These are phyloP conservation scores for Peucedramus taeniatus DNA, from an alignment of 2,113 vertebrate species.

Conservation along the genomic window DNA sequence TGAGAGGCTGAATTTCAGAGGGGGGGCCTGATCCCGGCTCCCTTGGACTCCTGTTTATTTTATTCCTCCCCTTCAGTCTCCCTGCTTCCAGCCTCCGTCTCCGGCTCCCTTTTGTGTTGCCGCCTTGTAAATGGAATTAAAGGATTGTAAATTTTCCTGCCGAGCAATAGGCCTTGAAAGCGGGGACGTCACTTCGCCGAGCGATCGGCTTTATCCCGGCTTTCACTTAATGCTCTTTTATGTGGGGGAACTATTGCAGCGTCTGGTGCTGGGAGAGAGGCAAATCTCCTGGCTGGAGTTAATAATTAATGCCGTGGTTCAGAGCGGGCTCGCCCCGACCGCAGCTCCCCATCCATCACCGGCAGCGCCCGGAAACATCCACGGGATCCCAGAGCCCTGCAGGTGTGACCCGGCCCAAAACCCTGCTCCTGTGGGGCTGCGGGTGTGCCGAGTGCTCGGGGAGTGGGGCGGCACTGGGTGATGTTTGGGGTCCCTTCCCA, in stretches of 20 bases:
- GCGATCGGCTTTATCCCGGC: background rate
- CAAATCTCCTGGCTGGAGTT: background rate
- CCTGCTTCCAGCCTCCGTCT: background rate
- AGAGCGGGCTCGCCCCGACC: background rate
- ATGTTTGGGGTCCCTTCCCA: rapidly evolving
- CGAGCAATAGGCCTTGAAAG: background rate
- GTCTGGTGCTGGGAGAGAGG: background rate
- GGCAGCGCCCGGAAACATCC: background rate
- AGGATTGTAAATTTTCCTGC: slow-evolving; percentile 46
- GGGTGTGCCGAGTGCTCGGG: rapidly evolving
- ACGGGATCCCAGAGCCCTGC: background rate
- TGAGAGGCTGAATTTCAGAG: background rate
- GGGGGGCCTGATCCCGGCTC: background rate
- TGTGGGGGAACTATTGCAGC: background rate
- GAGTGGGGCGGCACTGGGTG: background rate
- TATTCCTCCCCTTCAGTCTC: background rate
- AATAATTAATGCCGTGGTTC: slow-evolving; percentile 43
- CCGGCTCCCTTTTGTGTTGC: slow-evolving; percentile 31
- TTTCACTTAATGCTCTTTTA: background rate
- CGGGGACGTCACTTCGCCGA: background rate
- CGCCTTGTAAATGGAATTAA: slow-evolving; percentile 57
- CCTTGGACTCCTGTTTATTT: slow-evolving; percentile 17
- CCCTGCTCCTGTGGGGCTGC: rapidly evolving
- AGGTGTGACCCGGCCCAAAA: background rate
- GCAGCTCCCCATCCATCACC: background rate